Evolutionary conservation across 2,113 vertebrate species (phyloP), one percentile per base, ranked within the genome.

Genomic region (Athene noctua): DNA sequence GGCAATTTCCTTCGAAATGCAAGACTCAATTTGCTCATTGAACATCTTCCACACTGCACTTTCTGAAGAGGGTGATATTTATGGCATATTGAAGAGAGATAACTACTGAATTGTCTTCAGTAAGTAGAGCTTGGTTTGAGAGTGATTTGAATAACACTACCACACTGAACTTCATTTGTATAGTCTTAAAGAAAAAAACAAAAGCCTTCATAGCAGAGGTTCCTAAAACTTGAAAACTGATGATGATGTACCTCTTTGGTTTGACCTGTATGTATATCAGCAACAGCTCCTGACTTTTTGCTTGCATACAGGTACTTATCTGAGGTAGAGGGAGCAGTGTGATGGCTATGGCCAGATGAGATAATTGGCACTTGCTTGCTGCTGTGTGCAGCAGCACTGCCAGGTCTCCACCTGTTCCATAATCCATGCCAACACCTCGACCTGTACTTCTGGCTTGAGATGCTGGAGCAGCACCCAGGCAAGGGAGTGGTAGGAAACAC

Each of bases 401-500:
- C 92, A 94, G 73, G 92, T 61, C 90, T 57, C 96, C 92, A 73
- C 94, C 94, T 96, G 87, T 84, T 92, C 84, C 0, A 0, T 29
- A 18, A 96, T 78, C 62, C 54, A 15, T 66, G 85, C 92, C 93
- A 95, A 19, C 92, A 93, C 66, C 90, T 93, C 74, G 10, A 95
- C 96, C 79, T 40, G 93, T 94, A 90, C 90, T 94, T 90, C 96
- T 94, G 88, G 94, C 96, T 96, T 57, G 13, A 70, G 94, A 91
- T 82, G 90, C 49, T 0, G 0, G 40, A 77, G 85, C 62, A 88
- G 81, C 87, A 90, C n/a, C 22, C 81, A 86, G 87, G 90, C 66
- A 54, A 90, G 92, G 96, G 96, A 96, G 96, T 77, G 96, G 94
- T 86, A 94, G 90, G 96, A 94, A 97, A 93, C 84, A 73, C 29